Conservation (phyloP, 1,140 invertebrate species). For the Aphelinus certus region DNA sequence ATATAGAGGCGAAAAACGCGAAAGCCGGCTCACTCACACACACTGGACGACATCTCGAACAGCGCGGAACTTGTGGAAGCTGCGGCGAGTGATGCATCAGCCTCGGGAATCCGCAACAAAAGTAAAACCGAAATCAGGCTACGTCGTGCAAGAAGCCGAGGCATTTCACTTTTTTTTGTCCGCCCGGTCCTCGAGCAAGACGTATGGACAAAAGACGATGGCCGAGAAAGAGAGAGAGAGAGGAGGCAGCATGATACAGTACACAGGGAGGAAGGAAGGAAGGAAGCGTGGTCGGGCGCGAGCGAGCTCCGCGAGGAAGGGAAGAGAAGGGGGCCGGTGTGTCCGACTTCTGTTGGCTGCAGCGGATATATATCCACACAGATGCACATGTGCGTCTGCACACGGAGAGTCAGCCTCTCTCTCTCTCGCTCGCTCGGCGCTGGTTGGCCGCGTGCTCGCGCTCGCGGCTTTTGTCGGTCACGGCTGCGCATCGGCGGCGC, state of each 20-base stretch:
- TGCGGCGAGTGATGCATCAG: too few relatives aligned
- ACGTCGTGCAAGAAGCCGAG: neutral
- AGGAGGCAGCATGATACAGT: neutral
- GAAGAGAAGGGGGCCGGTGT: too few relatives aligned
- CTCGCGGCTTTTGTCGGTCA: constrained; percentile 51
- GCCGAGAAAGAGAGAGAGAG: constrained; percentile 23
- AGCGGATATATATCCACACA: too few relatives aligned
- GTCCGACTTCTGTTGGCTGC: too few relatives aligned
- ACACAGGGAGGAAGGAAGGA: constrained; percentile 4
- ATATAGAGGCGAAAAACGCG: too few relatives aligned
- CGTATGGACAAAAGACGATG: neutral
- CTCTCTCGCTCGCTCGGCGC: neutral
- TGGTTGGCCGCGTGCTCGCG: neutral
- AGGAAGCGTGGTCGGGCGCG: constrained; percentile 38
- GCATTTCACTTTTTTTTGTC: neutral
- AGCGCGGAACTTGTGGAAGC: too few relatives aligned
- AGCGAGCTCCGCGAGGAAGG: too few relatives aligned
- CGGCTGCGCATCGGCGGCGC: constrained; percentile 35
- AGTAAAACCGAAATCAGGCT: too few relatives aligned
- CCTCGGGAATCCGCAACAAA: too few relatives aligned
- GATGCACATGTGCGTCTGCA: too few relatives aligned
- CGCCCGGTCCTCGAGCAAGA: neutral
- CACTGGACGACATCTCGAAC: too few relatives aligned
- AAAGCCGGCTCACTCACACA: too few relatives aligned
- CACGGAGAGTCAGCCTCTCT: neutral